Base-by-base conservation (phyloP, 2,888 invertebrate species). In the Epirrita christyi region DNA sequence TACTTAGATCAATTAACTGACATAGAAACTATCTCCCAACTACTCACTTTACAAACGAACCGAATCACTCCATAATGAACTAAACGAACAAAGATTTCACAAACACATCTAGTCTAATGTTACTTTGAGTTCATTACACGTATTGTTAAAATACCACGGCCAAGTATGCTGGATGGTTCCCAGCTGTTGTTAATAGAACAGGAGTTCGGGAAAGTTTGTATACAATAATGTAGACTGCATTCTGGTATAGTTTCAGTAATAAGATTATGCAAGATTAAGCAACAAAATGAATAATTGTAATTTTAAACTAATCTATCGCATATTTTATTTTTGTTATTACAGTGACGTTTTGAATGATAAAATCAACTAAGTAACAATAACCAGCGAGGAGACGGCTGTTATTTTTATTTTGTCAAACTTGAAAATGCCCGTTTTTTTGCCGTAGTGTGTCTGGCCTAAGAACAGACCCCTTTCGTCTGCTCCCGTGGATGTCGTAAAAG, bases 131-230 rank as follows among this genome's bases (percentile, higher is more conserved):
- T 75, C 72, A 76, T 77, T 75, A 74, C 68, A 61, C 61, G 63
- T 71, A 70, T 73, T 76, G 74, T 73, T 73, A 68, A 70, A 75
- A 75, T 65, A 68, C 60, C 55, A 29, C 55, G 54, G 50, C 50
- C 55, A 14, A 55, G 55, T 55, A 59, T 54, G 50, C 43, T 45
- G 51, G 61, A 65, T 65, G 50, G 51, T 40, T 59, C 53, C 81
- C 81, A 80, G 78, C 76, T 80, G 84, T 73, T 76, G 75, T 77
- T 78, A 36, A 29, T 59, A 55, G 55, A 51, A 21, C 55, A 27
- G 41, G 59, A 59, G 59, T 27, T 51, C n/a, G 44, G 15, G 13
- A 6, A 4, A 42, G 49, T 38, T 38, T 34, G 2, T 14, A 42
- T 37, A 50, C 49, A 40, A 49, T 15, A 34, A 34, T 43, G 21